Percentiles rank a stretch among this genome's conserved stretches.
phyloP scores from a whole-genome alignment of 2,113 vertebrate genomes.

The Cisticola juncidis region DNA sequence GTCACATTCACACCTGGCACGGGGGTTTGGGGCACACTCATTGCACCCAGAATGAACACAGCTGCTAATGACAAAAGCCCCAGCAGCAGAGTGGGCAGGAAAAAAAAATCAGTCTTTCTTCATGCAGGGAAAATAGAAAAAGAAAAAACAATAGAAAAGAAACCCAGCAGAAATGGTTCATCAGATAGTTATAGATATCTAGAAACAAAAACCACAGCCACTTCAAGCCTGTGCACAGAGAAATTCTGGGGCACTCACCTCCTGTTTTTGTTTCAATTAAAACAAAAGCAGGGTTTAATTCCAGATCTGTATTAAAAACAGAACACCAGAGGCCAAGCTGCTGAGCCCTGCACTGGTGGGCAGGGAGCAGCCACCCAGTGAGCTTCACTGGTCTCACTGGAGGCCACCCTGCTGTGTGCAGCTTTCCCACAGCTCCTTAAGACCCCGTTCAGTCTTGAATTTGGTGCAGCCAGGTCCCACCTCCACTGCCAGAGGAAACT shows the following conservation, averaged over 20 bases:
- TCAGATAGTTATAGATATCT: background rate
- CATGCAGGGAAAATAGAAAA: background rate
- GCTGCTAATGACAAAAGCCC: background rate
- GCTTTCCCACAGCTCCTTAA: background rate
- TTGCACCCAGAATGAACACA: fast-evolving
- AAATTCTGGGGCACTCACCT: background rate
- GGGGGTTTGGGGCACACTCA: fast-evolving
- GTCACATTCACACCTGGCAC: background rate
- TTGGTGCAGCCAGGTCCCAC: background rate
- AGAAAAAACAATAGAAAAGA: background rate
- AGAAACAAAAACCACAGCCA: conserved; percentile 47
- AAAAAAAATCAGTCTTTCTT: background rate
- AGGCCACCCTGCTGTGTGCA: background rate
- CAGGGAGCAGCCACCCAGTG: background rate
- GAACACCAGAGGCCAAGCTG: background rate
- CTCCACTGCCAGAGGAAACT: background rate
- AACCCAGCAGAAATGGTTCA: background rate
- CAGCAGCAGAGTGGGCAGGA: background rate
- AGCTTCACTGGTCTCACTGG: background rate
- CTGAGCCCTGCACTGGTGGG: background rate
- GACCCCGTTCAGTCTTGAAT: fast-evolving
- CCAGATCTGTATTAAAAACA: background rate
- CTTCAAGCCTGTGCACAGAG: background rate
- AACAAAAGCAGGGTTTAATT: background rate
- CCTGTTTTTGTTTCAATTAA: conserved; percentile 9